Base-by-base conservation (phyloP, 2,888 invertebrate species). In the Slavum lentiscoides region DNA sequence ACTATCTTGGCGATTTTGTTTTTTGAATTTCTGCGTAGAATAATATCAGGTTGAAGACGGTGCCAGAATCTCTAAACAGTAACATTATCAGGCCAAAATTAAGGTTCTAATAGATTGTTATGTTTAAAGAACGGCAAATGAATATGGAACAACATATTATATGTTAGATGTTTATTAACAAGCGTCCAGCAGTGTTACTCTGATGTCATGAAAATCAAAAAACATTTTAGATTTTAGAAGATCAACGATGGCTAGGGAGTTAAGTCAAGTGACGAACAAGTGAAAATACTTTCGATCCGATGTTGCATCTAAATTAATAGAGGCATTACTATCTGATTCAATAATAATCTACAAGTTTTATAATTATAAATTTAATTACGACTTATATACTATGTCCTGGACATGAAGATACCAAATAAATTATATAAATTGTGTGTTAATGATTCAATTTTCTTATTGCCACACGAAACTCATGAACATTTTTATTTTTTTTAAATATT, bases 51-150 rank as follows among this genome's bases (percentile, higher is more conserved):
- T 9, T 58, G 70, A n/a, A 70, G 69, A 30, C 37, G 70, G 37
- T 58, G 37, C 58, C 70, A 70, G 58, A 58, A 70, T 70, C 58
- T 70, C 70, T 70, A 55, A 3, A 70, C 37, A 30, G 58, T 70
- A 58, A 70, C 58, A 55, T 30, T 58, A 3, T 30, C 37, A 13
- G 55, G 55, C 55, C 58, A 70, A 70, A 70, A 70, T 55, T 30
- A 30, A 70, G 55, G 58, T 70, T 70, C 70, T 37, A 70, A 37
- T 5, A 70, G n/a, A 70, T 70, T 37, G 1, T 70, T 15, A 11
- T 39, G 58, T 70, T 58, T 58, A 37, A 30, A 5, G 9, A 69
- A 30, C 37, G 37, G 30, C 55, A 55, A 9, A n/a, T 70, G 58
- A 37, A 70, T 61, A 43, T 67, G 67, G 21, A 67, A 67, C 21